Conservation (phyloP, 2,113 vertebrate species). For the Dendrocopos noguchii region DNA sequence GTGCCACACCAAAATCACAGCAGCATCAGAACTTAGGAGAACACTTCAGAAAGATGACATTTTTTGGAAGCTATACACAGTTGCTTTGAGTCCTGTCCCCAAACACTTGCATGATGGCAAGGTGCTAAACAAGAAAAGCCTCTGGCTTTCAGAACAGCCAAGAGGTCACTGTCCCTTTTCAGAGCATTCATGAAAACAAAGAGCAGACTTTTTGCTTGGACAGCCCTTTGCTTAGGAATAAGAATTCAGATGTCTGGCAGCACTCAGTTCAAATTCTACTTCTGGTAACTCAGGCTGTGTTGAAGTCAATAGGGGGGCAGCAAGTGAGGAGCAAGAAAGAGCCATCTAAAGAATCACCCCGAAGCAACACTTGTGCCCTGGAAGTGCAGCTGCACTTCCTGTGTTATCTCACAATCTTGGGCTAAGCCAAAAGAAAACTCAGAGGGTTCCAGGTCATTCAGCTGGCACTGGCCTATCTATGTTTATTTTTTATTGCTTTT, state of each 20-base stretch:
- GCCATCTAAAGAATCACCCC: not conserved
- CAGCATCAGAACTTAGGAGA: not conserved
- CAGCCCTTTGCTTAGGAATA: not conserved
- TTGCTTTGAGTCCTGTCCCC: fast-evolving
- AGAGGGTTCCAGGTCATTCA: not conserved
- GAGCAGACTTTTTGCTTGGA: not conserved
- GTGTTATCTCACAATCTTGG: not conserved
- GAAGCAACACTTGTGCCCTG: not conserved
- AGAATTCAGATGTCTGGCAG: not conserved
- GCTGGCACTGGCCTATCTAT: not conserved
- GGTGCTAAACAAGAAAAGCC: not conserved
- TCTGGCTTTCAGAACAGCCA: not conserved
- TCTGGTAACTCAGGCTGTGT: not conserved
- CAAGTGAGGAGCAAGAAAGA: not conserved
- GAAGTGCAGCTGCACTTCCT: not conserved
- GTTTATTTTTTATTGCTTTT: conserved; percentile 13
- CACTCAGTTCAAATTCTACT: not conserved
- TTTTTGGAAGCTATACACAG: not conserved
- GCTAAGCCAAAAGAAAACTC: not conserved
- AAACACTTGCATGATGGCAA: not conserved
- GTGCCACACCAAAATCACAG: not conserved
- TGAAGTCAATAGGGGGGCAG: not conserved
- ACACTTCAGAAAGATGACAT: not conserved
- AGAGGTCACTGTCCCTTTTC: not conserved
- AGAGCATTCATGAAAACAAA: not conserved